A percentile compares a stretch with the other conserved stretches of the same genome.
Conservation (phyloP, 2,888 invertebrate species). For the Dione juno region DNA sequence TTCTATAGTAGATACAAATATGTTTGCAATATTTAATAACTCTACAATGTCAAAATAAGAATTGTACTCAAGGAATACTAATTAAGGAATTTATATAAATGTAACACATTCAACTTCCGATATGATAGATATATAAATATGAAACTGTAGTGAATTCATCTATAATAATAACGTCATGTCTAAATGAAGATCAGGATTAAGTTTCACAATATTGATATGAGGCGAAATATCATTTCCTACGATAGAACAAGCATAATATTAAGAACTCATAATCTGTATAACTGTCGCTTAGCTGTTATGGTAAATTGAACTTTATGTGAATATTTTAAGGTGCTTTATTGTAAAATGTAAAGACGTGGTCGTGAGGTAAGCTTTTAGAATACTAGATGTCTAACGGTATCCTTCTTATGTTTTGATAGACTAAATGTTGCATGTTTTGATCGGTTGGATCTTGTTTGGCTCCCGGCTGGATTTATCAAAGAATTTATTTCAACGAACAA, state of each 20-base stretch:
- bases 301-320: slow-evolving; percentile 46
- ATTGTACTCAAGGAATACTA: neutral
- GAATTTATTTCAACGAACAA: slow-evolving; percentile 69
- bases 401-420: slow-evolving; percentile 72
- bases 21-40: neutral
- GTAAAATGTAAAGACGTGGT: slow-evolving; percentile 28
- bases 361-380: slow-evolving; percentile 45
- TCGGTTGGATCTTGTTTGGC: slow-evolving; percentile 64
- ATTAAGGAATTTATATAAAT: neutral
- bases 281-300: slow-evolving; percentile 30
- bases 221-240: slow-evolving; percentile 57
- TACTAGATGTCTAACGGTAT: slow-evolving; percentile 63
- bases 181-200: slow-evolving; percentile 26
- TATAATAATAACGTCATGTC: slow-evolving; percentile 26
- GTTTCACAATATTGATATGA: slow-evolving; percentile 29
- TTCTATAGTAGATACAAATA: neutral
- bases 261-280: slow-evolving; percentile 55
- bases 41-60: neutral
- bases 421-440: slow-evolving; percentile 69
- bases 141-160: slow-evolving; percentile 14
- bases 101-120: neutral
- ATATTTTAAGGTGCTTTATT: slow-evolving; percentile 56
- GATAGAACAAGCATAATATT: slow-evolving; percentile 67
- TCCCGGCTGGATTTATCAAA: slow-evolving; percentile 58
- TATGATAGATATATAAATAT: neutral